Evolutionary conservation across 2,797 vertebrate genomes (phyloP).

Genomic region (Ceyx erithaca): DNA sequence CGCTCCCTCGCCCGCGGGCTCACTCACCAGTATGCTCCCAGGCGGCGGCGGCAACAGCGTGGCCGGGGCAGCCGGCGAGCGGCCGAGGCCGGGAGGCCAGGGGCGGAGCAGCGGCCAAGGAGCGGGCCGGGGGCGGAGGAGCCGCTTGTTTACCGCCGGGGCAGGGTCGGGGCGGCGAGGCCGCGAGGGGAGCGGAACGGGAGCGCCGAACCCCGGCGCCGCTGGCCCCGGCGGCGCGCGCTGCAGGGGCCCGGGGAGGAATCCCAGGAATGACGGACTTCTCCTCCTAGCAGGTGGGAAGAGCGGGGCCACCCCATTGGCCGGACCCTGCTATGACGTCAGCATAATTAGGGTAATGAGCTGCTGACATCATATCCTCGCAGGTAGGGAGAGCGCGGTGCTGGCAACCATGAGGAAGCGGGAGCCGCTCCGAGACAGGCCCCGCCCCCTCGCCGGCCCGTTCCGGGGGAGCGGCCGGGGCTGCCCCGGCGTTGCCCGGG

Average conservation of each 20-base stretch:
- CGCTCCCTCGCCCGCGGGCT: background rate
- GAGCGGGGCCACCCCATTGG: conserved; percentile 70
- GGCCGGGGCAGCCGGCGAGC: background rate
- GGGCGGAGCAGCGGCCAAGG: background rate
- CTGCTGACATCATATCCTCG: conserved; percentile 78
- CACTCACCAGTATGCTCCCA: conserved; percentile 26
- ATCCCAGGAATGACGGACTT: background rate
- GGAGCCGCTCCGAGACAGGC: background rate
- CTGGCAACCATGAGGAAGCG: background rate
- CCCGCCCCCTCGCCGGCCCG: background rate
- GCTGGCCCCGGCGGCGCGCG: background rate
- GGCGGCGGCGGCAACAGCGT: background rate
- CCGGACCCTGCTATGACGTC: conserved; percentile 75
- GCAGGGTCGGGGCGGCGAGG: background rate
- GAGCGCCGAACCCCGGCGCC: background rate
- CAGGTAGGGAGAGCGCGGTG: background rate
- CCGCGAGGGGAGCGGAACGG: background rate
- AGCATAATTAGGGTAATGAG: conserved; percentile 81
- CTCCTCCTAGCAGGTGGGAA: conserved; percentile 86
- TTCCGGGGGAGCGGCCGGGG: background rate
- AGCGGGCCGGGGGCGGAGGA: background rate
- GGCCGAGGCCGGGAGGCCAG: background rate
- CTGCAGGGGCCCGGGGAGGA: background rate
- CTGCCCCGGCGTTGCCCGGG: background rate
- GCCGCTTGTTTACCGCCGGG: background rate